phyloP scores from a whole-genome alignment of 2,797 vertebrate species.

The Cygnus olor region DNA sequence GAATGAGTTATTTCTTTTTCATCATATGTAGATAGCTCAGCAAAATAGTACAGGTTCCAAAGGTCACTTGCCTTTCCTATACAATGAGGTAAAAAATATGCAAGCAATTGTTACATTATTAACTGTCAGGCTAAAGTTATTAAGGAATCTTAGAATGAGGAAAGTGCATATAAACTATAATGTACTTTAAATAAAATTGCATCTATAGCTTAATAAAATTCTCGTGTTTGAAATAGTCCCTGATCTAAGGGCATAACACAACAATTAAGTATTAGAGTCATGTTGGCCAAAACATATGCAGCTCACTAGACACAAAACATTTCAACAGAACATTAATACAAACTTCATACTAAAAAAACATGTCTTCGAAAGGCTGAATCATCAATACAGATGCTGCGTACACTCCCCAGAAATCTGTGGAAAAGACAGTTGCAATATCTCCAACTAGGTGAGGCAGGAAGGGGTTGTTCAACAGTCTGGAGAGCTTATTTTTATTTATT shows the following conservation, averaged over 20 bases:
- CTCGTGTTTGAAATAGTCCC: slow-evolving; percentile 17
- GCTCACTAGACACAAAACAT: not conserved
- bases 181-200: slow-evolving; percentile 19
- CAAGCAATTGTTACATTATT: not conserved
- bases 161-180: slow-evolving; percentile 1
- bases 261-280: not conserved
- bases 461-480: fast-evolving
- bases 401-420: not conserved
- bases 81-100: not conserved
- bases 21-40: not conserved
- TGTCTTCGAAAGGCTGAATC: not conserved
- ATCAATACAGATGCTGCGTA: not conserved
- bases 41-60: not conserved
- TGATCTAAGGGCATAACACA: not conserved
- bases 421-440: not conserved
- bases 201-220: slow-evolving; percentile 24
- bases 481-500: not conserved
- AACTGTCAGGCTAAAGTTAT: slow-evolving; percentile 15
- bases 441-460: not conserved
- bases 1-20: not conserved
- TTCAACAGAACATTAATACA: not conserved
- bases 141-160: slow-evolving; percentile 27
- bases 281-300: fast-evolving
- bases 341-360: not conserved
- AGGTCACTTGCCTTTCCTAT: not conserved